Percentiles rank a stretch among this genome's conserved stretches.
phyloP scores from a whole-genome alignment of 1,140 invertebrate genomes.

The Heliconius congener region DNA sequence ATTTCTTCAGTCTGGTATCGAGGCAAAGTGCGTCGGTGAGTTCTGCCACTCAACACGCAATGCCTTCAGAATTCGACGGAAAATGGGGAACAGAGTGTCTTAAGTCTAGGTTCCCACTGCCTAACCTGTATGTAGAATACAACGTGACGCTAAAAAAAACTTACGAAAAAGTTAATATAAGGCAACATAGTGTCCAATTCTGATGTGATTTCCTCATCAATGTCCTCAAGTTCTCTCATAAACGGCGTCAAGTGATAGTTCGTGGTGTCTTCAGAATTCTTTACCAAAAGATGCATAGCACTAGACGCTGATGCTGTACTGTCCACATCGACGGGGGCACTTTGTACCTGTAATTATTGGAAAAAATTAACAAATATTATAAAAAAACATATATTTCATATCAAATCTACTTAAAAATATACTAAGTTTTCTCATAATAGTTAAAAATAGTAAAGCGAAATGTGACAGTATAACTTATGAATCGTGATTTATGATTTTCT shows the following conservation, averaged over 20 bases:
- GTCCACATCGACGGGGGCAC: conserved; percentile 22
- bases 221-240: conserved; percentile 23
- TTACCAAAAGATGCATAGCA: conserved; percentile 33
- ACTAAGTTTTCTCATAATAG: no score
- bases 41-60: no score
- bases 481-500: no score
- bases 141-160: not conserved
- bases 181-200: conserved; percentile 34
- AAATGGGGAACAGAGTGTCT: no score
- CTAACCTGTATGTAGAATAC: no score
- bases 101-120: no score
- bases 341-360: not conserved
- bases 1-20: no score
- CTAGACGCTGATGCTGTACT: conserved; percentile 10
- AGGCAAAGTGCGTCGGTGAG: no score
- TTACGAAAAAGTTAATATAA: conserved; percentile 45
- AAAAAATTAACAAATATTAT: not conserved
- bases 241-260: conserved; percentile 32
- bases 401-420: no score
- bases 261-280: conserved; percentile 23
- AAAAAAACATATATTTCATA: not conserved
- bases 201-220: conserved; percentile 28
- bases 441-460: no score
- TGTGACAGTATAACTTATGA: no score
- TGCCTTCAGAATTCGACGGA: no score